Base-by-base conservation (phyloP, 1,140 invertebrate genomes). In the Danaus melanippus region DNA sequence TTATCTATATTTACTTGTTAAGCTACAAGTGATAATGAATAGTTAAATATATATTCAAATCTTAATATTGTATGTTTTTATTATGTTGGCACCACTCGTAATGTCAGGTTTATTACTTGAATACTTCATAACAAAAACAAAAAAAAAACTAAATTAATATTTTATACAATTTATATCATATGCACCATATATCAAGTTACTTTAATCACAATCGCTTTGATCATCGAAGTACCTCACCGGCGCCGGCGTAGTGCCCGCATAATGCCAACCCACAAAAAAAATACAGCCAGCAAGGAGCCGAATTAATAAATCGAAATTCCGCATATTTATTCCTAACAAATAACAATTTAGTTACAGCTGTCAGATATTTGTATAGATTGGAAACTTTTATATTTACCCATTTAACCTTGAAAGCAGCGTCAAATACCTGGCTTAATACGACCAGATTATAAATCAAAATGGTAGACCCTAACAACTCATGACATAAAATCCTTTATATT, bases 401-500 rank as follows among this genome's bases (percentile, higher is more conserved):
- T 32, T 32, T 32, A 32, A 32, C 11, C 48, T 12, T 40, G 11
- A 54, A 71, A 70, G 60, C 62, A 69, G 63, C 68, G 59, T 58
- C 60, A 72, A 74, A 78, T 60, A 64, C 69, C 74, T 74, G 74
- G 76, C 67, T 72, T 72, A 72, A 75, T 66, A 60, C 65, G 57
- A 66, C 58, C 71, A 74, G 71, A 73, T 74, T 71, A 83, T 83
- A 83, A 83, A 83, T 83, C 79, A 83, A 71, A 32, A 72, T 59
- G 50, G 57, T 55, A 51, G 57, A 51, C 66, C 69, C 65, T 75
- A 78, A 78, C 69, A 73, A 67, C 77, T 80, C 77, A 77, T 80
- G 77, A 81, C 78, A 81, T 73, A 71, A 84, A 79, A 72, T 76
- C 69, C 69, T 79, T 81, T 79, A 74, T 74, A 79, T 78, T 79